Evolutionary conservation across 2,888 invertebrate genomes (phyloP), one percentile per base, ranked within the genome.

Genomic region (Archips xylosteana): DNA sequence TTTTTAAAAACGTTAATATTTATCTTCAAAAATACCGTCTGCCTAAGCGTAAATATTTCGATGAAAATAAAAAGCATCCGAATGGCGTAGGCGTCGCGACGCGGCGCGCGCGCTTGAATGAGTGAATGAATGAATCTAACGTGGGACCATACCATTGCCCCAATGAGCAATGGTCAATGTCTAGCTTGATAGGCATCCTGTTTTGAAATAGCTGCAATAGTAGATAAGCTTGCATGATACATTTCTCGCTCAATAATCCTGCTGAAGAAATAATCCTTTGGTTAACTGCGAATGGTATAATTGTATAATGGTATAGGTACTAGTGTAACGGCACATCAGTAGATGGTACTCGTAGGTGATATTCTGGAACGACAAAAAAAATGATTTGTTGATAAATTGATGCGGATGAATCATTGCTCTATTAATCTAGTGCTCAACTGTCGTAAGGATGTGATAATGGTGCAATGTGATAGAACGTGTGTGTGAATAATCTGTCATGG

Each of bases 131-230:
- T 63, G 63, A 69, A 49, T 59, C 3, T 23, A 9, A 49, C 39
- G 61, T 54, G 34, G 57, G 73, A 69, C 64, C 63, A 64, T 51
- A 73, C 54, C 15, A 59, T 73, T 69, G 73, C 39, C 2, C 34
- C 68, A 69, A 59, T 51, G 68, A 39, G 62, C 62, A 49, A 54
- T 59, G 68, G 59, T 60, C 68, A 63, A 73, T 73, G 68, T 72
- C 68, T 73, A 59, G 57, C 59, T 72, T 23, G 8, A 45, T 15
- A 72, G 54, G 62, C 67, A 62, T 72, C 72, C 72, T 62, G 72
- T 62, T 72, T 54, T 67, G 57, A 61, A 72, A 63, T 57, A 57
- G 57, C 57, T 32, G 32, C 32, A 57, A 57, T 57, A 32, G 57
- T 12, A 57, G 2, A 57, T 57, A 32, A 57, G 32, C 32, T 5